Base-by-base conservation (phyloP, 2,113 vertebrate genomes). In the Dromas ardeola region DNA sequence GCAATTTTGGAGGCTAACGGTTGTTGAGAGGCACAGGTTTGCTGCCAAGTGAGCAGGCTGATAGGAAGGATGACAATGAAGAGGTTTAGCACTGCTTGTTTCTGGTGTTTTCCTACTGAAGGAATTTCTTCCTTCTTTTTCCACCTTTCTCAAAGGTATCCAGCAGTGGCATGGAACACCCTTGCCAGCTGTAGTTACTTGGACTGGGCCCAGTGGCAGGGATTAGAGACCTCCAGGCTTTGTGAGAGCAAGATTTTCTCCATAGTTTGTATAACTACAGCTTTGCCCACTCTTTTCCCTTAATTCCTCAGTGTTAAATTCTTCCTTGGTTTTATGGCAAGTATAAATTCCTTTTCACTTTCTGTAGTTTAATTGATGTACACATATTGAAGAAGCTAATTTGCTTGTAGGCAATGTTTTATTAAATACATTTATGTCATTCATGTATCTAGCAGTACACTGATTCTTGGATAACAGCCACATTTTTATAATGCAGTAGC, bases 201-300 rank as follows among this genome's bases (percentile, higher is more conserved):
- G 58, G 25, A 7, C 25, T 66, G 40, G 34, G 21, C 10, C 8
- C 25, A 8, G 17, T 17, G 26, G 13, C 17, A 3, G 69, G 29
- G n/a, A 11, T 3, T n/a, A 30, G n/a, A 15, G 16, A 36, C 1
- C 4, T 22, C 13, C 38, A 26, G 40, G 27, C 27, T 29, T 34
- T 13, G 10, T 4, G 38, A 36, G 53, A 22, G 43, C 42, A 43
- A 34, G 36, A 13, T 43, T 23, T 45, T 40, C 56, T 65, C 27
- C 26, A 6, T 0, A 23, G 27, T 34, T 26, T 52, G 2, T 6
- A 1, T 6, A 36, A 26, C 29, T n/a, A 3, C 3, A 30, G 27
- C 49, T 76, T 69, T 69, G 26, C 49, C 42, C 22, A 52, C 20
- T 43, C 26, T n/a, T 43, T 53, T 10, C 7, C 22, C 32, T 32